Conservation (phyloP, 1,140 invertebrate genomes). For the Bacillus rossius region DNA sequence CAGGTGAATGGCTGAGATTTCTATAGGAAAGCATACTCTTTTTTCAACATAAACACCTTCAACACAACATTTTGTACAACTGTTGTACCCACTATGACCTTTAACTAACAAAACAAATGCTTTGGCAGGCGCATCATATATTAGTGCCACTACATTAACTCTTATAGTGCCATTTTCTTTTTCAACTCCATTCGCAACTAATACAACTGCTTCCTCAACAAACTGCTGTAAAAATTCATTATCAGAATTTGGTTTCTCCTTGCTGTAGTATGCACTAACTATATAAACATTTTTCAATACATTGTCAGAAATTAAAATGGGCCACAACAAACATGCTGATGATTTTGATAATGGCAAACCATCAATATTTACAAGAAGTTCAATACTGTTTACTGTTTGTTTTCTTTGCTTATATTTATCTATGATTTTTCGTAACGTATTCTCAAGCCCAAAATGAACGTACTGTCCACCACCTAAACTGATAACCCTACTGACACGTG, state of each 20-base stretch:
- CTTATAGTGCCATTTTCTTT: constrained; percentile 15
- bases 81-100: constrained; percentile 34
- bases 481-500: neutral
- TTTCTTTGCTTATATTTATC: neutral
- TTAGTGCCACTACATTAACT: constrained; percentile 25
- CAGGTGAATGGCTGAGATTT: constrained; percentile 2
- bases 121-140: constrained; percentile 40
- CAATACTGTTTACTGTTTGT: constrained; percentile 3
- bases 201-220: constrained; percentile 19
- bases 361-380: constrained; percentile 20
- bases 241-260: constrained; percentile 17
- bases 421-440: constrained; percentile 12
- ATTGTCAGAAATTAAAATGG: constrained; percentile 25
- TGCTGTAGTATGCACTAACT: constrained; percentile 22
- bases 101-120: constrained; percentile 35
- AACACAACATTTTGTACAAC: constrained; percentile 36
- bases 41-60: constrained; percentile 24
- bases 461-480: constrained; percentile 19
- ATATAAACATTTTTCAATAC: constrained; percentile 18
- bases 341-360: constrained; percentile 22
- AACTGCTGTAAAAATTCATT: constrained; percentile 21
- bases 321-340: constrained; percentile 21
- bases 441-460: constrained; percentile 16
- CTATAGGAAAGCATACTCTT: constrained; percentile 26
- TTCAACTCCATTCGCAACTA: constrained; percentile 18